A percentile compares a stretch with the other conserved stretches of the same genome.
Conservation (phyloP, 2,888 invertebrate genomes). For the Lomographa bimaculata region DNA sequence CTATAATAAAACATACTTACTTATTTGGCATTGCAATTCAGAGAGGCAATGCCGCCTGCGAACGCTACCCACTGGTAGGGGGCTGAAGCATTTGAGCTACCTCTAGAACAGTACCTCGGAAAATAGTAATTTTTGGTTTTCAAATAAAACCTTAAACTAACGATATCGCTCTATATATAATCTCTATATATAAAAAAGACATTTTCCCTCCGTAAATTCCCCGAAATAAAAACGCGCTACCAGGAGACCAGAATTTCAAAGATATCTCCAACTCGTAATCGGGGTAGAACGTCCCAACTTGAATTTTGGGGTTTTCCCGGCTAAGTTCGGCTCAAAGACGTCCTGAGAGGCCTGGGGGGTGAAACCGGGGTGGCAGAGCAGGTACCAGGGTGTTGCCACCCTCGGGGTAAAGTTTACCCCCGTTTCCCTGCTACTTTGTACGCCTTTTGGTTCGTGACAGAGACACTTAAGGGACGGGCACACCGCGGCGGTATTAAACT, state of each 20-base stretch:
- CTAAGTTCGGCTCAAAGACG: constrained; percentile 79
- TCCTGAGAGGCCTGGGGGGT: constrained; percentile 75
- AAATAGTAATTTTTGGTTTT: too few species aligned
- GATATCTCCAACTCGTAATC: constrained; percentile 79
- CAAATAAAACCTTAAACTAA: too few species aligned
- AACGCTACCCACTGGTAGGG: too few species aligned
- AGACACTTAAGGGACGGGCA: constrained; percentile 80
- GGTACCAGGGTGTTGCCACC: constrained; percentile 64
- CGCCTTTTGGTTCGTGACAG: constrained; percentile 81
- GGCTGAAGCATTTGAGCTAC: too few species aligned
- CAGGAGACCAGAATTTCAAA: constrained; percentile 74
- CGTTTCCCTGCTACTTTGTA: constrained; percentile 72
- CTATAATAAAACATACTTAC: too few species aligned
- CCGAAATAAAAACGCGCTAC: constrained; percentile 34
- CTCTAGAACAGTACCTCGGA: too few species aligned
- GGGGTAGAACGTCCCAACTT: constrained; percentile 64
- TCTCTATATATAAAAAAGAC: too few species aligned
- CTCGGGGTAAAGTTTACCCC: constrained; percentile 79
- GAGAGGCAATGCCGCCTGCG: too few species aligned
- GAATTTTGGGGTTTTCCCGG: constrained; percentile 81
- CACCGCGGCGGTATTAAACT: constrained; percentile 64
- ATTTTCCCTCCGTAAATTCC: too few species aligned
- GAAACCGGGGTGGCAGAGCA: constrained; percentile 22
- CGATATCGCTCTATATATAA: too few species aligned
- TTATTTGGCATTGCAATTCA: too few species aligned